Conservation (phyloP, 1,140 invertebrate species). For the Panulirus ornatus region DNA sequence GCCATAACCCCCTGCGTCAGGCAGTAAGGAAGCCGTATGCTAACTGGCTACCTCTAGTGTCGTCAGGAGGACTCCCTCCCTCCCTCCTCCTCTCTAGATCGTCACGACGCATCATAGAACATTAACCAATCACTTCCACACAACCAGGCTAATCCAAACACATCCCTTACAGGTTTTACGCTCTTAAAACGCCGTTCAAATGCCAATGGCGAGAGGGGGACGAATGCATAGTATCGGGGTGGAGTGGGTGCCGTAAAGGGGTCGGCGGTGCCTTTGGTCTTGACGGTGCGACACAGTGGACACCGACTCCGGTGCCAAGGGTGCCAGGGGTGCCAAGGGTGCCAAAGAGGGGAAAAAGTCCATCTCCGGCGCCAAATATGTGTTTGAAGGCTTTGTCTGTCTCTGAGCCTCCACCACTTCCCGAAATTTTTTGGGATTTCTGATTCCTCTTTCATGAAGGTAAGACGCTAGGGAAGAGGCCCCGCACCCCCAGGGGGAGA, state of each 20-base stretch:
- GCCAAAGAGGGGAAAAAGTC: not conserved
- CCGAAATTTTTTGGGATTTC: too few relatives aligned
- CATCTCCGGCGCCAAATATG: conserved; percentile 18
- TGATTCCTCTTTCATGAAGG: not conserved
- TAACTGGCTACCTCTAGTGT: too few relatives aligned
- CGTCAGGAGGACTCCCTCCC: too few relatives aligned
- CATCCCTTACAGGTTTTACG: not conserved
- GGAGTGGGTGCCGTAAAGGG: conserved; percentile 5
- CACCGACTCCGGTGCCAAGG: not conserved
- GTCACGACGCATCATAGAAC: too few relatives aligned
- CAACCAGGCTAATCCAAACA: too few relatives aligned
- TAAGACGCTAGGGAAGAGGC: too few relatives aligned
- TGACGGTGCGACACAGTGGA: conserved; percentile 4
- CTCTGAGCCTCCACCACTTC: not conserved
- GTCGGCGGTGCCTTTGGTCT: conserved; percentile 2
- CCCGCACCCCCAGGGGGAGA: too few relatives aligned
- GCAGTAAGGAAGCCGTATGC: too few relatives aligned
- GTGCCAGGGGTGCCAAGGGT: not conserved
- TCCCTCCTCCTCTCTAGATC: too few relatives aligned
- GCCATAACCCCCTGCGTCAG: too few relatives aligned
- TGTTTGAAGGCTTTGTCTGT: conserved; percentile 33
- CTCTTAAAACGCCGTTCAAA: not conserved
- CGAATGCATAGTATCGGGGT: not conserved
- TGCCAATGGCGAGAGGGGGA: not conserved
- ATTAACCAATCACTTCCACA: too few relatives aligned